These are phyloP conservation scores for Zoanthus sociatus DNA, from an alignment of 92 coral and sea anemone species.

Conservation along the genomic window DNA sequence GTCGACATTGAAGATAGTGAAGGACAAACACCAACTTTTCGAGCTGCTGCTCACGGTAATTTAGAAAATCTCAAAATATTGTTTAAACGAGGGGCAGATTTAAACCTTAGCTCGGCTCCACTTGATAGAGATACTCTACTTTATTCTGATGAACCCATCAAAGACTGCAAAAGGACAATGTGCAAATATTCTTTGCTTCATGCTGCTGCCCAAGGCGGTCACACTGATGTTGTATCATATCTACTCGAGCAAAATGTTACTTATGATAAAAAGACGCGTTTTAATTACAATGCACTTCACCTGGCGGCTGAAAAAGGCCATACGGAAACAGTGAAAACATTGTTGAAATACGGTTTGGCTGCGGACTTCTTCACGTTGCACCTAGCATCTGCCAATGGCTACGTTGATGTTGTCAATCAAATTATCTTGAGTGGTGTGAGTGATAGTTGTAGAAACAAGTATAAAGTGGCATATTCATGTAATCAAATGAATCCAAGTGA, in stretches of 20 bases:
- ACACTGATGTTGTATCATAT: conserved; percentile 40
- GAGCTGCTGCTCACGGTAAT: conserved; percentile 52
- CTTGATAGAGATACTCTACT: conserved; percentile 31
- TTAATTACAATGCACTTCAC: conserved; percentile 65
- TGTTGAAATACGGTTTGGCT: conserved; percentile 3
- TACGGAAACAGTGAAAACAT: conserved; percentile 84
- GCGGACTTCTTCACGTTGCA: conserved; percentile 8
- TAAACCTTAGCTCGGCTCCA: conserved; percentile 28
- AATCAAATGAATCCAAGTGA: neutral
- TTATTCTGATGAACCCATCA: conserved; percentile 26
- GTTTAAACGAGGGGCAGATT: conserved; percentile 56
- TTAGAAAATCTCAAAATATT: conserved; percentile 15
- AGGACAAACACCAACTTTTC: conserved; percentile 55
- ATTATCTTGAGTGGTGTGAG: conserved; percentile 11
- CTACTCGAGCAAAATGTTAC: conserved; percentile 30
- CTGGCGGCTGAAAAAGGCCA: conserved; percentile 94
- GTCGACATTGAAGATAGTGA: conserved; percentile 48
- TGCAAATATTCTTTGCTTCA: conserved; percentile 62
- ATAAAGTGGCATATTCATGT: neutral
- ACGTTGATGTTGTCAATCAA: conserved; percentile 21
- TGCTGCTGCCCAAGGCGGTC: conserved; percentile 65
- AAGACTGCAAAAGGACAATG: conserved; percentile 47
- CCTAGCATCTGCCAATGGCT: conserved; percentile 24
- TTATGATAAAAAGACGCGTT: neutral
- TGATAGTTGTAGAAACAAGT: neutral